Conservation (phyloP, 2,113 vertebrate genomes). For the Chinchilla lanigera region DNA sequence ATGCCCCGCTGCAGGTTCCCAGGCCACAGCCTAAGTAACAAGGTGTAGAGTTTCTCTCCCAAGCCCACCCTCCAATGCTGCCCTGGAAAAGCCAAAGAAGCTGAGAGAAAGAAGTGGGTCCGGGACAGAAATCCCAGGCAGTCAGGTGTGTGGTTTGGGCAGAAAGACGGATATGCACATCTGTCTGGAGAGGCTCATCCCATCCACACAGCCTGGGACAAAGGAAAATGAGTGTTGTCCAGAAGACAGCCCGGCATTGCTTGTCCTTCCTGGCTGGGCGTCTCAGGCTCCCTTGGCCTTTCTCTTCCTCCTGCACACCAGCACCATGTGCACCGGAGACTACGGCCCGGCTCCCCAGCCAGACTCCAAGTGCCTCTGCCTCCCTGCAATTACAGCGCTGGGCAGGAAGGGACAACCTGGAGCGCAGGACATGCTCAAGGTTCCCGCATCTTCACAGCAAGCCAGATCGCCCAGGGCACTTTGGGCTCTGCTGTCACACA, state of each 20-base stretch:
- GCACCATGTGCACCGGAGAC: not conserved
- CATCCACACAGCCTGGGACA: not conserved
- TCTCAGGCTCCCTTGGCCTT: too few relatives aligned
- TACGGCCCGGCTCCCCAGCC: fast-evolving
- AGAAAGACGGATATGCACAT: fast-evolving
- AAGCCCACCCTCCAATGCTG: not conserved
- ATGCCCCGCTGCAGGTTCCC: not conserved
- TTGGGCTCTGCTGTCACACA: too few relatives aligned
- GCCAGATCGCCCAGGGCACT: fast-evolving
- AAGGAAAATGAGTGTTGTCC: not conserved
- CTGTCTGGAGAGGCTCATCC: not conserved
- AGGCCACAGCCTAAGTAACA: not conserved
- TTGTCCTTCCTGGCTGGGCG: not conserved
- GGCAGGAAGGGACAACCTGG: not conserved
- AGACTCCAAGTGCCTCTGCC: not conserved
- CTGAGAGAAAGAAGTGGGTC: not conserved
- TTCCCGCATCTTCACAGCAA: not conserved
- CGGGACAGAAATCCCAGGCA: not conserved
- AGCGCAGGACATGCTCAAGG: not conserved
- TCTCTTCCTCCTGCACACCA: not conserved
- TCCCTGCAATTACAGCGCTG: not conserved
- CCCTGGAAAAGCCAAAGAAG: not conserved
- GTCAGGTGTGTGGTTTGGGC: not conserved
- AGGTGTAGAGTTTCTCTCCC: not conserved
- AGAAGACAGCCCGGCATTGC: too few relatives aligned